A percentile compares a stretch with the other conserved stretches of the same genome.
phyloP scores from a whole-genome alignment of 2,113 vertebrate genomes.

The Octodon degus region DNA sequence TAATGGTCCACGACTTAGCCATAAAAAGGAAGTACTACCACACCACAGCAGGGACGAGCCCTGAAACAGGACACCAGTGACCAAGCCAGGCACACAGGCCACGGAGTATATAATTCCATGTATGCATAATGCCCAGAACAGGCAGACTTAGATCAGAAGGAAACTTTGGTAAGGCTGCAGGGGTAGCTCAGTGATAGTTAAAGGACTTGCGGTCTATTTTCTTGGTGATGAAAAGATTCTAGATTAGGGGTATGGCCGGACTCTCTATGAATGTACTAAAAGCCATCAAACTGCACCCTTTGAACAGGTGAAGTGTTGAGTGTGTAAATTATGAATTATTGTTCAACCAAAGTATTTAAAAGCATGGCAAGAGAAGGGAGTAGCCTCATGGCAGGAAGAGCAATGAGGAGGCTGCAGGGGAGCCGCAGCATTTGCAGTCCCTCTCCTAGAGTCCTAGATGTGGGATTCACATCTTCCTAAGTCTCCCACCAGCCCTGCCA shows the following conservation, averaged over 20 bases:
- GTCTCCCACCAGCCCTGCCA: neutral
- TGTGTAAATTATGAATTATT: neutral
- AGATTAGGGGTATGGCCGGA: neutral
- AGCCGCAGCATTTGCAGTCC: neutral
- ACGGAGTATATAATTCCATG: accelerated
- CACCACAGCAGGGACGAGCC: accelerated
- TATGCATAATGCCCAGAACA: accelerated
- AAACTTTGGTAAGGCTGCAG: accelerated
- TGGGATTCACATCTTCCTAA: neutral
- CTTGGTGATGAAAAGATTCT: neutral
- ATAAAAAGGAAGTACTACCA: accelerated
- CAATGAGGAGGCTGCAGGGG: neutral
- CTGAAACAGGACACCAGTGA: neutral
- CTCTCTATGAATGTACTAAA: neutral
- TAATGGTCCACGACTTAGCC: accelerated
- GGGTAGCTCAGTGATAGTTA: neutral
- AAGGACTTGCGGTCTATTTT: neutral
- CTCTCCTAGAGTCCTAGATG: neutral
- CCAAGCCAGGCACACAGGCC: neutral
- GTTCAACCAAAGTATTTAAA: neutral
- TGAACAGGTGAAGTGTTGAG: neutral
- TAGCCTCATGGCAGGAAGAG: accelerated
- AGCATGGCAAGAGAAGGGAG: neutral
- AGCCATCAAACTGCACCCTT: neutral
- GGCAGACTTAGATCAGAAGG: neutral